Conservation (phyloP, 2,888 invertebrate species). For the Tipula lateralis region DNA sequence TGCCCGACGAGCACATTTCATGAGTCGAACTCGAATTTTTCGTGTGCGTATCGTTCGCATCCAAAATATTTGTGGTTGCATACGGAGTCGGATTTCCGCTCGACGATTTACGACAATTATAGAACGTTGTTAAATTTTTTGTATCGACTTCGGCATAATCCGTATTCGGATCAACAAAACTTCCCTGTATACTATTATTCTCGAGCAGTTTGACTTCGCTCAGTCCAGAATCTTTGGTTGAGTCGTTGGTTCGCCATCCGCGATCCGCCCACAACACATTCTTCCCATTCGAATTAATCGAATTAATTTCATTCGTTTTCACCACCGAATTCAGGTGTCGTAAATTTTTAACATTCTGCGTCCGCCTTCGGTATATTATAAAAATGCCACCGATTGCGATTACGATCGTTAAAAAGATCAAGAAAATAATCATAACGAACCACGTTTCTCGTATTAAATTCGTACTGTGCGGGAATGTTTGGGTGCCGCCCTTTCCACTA, state of each 20-base stretch:
- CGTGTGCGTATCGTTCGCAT: conserved; percentile 47
- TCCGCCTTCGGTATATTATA: conserved; percentile 47
- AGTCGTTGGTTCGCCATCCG: conserved; percentile 61
- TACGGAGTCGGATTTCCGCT: conserved; percentile 65
- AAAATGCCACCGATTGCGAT: conserved; percentile 45
- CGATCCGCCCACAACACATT: conserved; percentile 67
- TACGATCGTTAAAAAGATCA: conserved; percentile 44
- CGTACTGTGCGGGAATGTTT: conserved; percentile 42
- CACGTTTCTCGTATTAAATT: conserved; percentile 47
- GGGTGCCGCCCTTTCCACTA: conserved; percentile 46
- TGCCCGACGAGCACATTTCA: conserved; percentile 46
- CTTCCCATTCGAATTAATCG: conserved; percentile 53
- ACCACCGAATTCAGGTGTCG: conserved; percentile 57
- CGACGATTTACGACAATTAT: conserved; percentile 60
- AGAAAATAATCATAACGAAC: conserved; percentile 47
- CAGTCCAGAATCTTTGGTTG: conserved; percentile 57
- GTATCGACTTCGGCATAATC: conserved; percentile 67
- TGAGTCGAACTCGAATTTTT: conserved; percentile 43
- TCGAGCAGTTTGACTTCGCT: conserved; percentile 57
- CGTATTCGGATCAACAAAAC: conserved; percentile 51
- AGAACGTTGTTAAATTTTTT: conserved; percentile 64
- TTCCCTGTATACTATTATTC: conserved; percentile 50
- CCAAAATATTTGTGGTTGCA: conserved; percentile 67
- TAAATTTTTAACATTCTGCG: conserved; percentile 52
- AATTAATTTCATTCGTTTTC: conserved; percentile 51